Conservation (phyloP, 2,888 invertebrate genomes). For the Julus scanicus region DNA sequence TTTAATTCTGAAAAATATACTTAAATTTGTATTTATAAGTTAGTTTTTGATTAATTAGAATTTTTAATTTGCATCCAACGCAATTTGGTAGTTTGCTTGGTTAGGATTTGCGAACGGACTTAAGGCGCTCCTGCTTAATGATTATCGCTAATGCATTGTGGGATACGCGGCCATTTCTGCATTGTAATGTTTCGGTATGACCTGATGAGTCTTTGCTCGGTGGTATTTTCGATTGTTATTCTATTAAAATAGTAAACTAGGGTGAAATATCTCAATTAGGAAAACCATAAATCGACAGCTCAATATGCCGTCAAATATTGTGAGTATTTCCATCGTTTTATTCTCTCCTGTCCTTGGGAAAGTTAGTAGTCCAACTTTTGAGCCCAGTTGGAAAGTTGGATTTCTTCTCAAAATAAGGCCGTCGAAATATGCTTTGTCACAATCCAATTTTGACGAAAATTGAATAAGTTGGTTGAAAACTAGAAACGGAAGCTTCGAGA, state of each 20-base stretch:
- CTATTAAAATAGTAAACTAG: background rate
- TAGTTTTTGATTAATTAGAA: too few relatives aligned
- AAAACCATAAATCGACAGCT: background rate
- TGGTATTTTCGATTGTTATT: background rate
- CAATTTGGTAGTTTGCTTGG: background rate
- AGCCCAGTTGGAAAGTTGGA: background rate
- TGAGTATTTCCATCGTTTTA: constrained; percentile 10
- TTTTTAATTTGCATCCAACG: background rate
- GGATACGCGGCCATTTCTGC: constrained; percentile 5
- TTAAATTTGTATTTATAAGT: too few relatives aligned
- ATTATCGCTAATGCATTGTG: background rate
- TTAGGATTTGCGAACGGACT: background rate
- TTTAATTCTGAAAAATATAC: too few relatives aligned
- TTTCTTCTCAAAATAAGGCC: background rate
- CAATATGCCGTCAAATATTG: constrained; percentile 43
- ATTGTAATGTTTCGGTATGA: constrained; percentile 16
- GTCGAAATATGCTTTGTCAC: constrained; percentile 46
- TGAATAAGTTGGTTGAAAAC: background rate
- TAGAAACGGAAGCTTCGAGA: too few relatives aligned
- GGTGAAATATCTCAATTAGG: background rate
- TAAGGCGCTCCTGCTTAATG: background rate
- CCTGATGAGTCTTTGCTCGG: background rate
- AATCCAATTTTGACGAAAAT: background rate
- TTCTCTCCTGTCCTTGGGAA: background rate
- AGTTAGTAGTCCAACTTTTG: background rate